Percentiles rank a stretch among this genome's conserved stretches.
phyloP scores from a whole-genome alignment of 2,113 vertebrate genomes.

The Lamprotornis superbus region DNA sequence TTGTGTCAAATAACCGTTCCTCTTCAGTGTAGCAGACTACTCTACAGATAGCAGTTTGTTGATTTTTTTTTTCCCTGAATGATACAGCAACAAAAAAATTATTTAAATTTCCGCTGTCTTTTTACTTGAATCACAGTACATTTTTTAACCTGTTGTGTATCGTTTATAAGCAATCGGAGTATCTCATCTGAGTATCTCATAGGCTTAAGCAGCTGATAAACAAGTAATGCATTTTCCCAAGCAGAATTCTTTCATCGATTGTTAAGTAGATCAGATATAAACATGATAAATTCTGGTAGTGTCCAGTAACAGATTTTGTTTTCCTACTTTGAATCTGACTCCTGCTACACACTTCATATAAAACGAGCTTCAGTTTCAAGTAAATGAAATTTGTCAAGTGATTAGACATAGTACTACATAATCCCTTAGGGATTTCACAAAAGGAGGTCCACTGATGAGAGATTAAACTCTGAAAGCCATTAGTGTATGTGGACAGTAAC shows the following conservation, averaged over 20 bases:
- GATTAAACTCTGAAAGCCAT: conserved; percentile 56
- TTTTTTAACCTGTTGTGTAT: background rate
- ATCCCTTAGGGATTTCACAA: conserved; percentile 41
- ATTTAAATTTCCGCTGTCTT: background rate
- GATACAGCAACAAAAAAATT: background rate
- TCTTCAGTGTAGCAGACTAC: background rate
- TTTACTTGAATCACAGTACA: background rate
- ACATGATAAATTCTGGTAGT: background rate
- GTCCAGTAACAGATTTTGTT: background rate
- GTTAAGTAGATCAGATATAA: background rate
- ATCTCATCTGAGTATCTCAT: background rate
- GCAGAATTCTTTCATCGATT: background rate
- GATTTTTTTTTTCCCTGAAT: background rate
- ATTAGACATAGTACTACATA: conserved; percentile 44
- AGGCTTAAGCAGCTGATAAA: background rate
- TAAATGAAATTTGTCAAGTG: conserved; percentile 64
- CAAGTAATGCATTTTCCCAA: background rate
- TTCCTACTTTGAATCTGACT: conserved; percentile 2
- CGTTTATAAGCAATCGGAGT: background rate
- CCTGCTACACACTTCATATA: background rate
- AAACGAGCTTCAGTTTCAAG: conserved; percentile 41
- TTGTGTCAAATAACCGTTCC: background rate
- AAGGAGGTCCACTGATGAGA: conserved; percentile 53
- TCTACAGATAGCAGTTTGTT: background rate
- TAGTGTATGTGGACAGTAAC: conserved; percentile 8